These are phyloP conservation scores for Nicator chloris DNA, from an alignment of 2,113 vertebrate species.

Conservation along the genomic window DNA sequence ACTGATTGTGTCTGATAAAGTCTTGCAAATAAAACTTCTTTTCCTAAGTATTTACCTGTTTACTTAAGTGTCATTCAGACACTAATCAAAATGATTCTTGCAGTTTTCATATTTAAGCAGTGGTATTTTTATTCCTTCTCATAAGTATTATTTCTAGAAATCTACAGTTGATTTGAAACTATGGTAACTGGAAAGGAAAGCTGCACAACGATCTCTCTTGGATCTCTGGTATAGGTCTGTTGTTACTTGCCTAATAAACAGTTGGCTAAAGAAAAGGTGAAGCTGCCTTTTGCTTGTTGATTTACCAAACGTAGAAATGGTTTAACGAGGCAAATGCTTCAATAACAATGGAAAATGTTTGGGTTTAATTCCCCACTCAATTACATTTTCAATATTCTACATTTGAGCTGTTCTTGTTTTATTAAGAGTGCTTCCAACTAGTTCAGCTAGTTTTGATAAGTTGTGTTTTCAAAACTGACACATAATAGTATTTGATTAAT, in stretches of 20 bases:
- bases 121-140: slow-evolving; percentile 33
- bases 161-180: slow-evolving; percentile 34
- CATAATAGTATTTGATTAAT: background rate
- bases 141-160: slow-evolving; percentile 41
- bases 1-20: background rate
- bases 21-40: background rate
- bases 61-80: background rate
- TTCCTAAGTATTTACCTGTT: background rate
- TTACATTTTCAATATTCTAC: background rate
- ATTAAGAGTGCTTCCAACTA: background rate
- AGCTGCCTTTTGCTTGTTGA: background rate
- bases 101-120: background rate
- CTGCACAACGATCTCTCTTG: background rate
- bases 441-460: background rate
- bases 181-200: slow-evolving; percentile 34
- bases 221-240: background rate
- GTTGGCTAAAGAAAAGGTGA: background rate
- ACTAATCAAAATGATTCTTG: background rate
- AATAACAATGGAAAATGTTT: background rate
- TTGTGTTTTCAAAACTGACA: background rate
- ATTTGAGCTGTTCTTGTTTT: background rate
- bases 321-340: background rate
- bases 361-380: background rate
- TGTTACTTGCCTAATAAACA: background rate
- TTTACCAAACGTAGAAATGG: background rate